phyloP scores from a whole-genome alignment of 1,140 invertebrate genomes.

The Cepaea nemoralis region DNA sequence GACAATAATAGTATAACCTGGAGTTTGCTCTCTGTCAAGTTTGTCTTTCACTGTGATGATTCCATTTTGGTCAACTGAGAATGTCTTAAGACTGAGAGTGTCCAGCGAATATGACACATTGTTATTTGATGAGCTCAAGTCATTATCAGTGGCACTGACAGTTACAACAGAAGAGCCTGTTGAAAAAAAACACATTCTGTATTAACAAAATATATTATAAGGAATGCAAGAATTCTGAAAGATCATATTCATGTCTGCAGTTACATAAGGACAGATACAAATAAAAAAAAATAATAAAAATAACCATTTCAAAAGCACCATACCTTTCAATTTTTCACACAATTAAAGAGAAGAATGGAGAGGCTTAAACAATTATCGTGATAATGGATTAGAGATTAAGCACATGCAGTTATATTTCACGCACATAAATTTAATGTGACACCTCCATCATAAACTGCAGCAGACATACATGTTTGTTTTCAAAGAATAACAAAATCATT shows the following conservation, averaged over 20 bases:
- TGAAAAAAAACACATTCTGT: not conserved
- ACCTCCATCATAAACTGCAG: no score
- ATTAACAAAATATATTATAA: not conserved
- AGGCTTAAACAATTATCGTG: no score
- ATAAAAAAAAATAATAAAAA: no score
- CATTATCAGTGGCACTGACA: conserved; percentile 14
- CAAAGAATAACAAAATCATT: no score
- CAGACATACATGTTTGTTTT: no score
- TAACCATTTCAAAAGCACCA: no score
- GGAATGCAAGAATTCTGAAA: not conserved
- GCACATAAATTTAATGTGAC: no score
- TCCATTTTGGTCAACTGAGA: not conserved
- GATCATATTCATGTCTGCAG: not conserved
- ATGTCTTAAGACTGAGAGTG: not conserved
- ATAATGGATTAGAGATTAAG: no score
- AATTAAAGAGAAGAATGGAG: no score
- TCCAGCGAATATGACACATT: conserved; percentile 14
- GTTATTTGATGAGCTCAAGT: not conserved
- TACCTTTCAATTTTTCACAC: no score
- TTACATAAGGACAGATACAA: not conserved
- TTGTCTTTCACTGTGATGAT: not conserved
- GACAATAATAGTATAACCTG: conserved; percentile 13
- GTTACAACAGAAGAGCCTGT: not conserved
- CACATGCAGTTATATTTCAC: no score
- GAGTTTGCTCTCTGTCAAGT: conserved; percentile 7